Evolutionary conservation across 1,140 invertebrate genomes (phyloP), one percentile per base, ranked within the genome.

Genomic region (Cotesia chilonis): DNA sequence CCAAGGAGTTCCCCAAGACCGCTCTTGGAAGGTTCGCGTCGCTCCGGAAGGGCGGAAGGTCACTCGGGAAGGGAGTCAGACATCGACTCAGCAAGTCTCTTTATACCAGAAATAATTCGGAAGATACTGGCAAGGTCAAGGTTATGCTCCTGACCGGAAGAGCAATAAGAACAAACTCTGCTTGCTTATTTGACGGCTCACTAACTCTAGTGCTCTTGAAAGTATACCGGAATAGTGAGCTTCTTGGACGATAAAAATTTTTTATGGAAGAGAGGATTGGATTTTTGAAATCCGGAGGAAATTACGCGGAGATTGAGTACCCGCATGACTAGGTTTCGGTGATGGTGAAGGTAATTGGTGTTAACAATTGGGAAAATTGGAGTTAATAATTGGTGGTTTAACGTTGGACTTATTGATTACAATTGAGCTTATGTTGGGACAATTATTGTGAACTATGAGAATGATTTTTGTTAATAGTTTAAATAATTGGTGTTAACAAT

Each of bases 1-100:
- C 81, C 71, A 75, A 77, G 1, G 78, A 87, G 0, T 84, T 81
- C 20, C 83, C 85, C 0, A 89, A 89, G 7, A 85, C 87, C 0
- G 82, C 88, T 17, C 83, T 88, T 0, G 86, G 88, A 3, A 80
- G 80, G 59, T 90, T 91, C 77, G 84, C 88, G 1, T 91, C 90
- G 0, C 68, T 91, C 4, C 82, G 89, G 47, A 87, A 89, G 72
- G 87, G 84, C 5, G 79, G 88, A 4, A 87, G 88, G 38, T 87
- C 83, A 3, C 70, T 88, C 0, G 85, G 86, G 52, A 87, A 86
- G 73, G 82, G 82, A 0, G 80, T 87, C 12, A 80, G 81, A 65
- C 79, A 81, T 63, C 74, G 85, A 12, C 65, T 87, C 38, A 87
- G 84, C 81, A 88, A 88, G 75, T 90, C 89, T 5, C 82, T 90